Conservation (phyloP, 2,797 vertebrate species). For the Ispidina picta region DNA sequence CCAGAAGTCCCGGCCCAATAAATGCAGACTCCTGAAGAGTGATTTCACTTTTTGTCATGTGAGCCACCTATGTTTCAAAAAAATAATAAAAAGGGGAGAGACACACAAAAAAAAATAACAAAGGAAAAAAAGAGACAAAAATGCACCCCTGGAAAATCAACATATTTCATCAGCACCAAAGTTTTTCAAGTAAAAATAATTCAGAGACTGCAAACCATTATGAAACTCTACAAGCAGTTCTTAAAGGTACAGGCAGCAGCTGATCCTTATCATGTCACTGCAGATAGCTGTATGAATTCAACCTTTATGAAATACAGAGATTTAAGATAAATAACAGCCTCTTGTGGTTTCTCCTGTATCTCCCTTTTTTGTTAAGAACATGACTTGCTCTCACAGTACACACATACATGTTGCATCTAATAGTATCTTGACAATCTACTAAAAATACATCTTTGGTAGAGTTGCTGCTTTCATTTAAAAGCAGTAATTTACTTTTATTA, state of each 20-base stretch:
- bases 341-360: background rate
- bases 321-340: background rate
- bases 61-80: conserved; percentile 84
- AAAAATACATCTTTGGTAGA: background rate
- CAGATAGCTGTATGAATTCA: background rate
- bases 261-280: background rate
- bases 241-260: conserved; percentile 82
- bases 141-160: conserved; percentile 19
- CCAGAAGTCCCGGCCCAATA: conserved; percentile 92
- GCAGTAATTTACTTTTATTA: background rate
- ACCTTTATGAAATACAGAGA: background rate
- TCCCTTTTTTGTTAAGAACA: background rate
- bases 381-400: background rate
- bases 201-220: conserved; percentile 90
- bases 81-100: background rate
- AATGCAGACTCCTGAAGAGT: conserved; percentile 92
- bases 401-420: background rate
- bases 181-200: conserved; percentile 89
- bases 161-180: conserved; percentile 90
- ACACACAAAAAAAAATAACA: background rate
- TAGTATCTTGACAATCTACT: background rate
- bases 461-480: too few relatives aligned
- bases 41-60: conserved; percentile 98
- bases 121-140: background rate
- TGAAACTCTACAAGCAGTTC: conserved; percentile 89